Percentiles rank a stretch among this genome's conserved stretches.
Evolutionary conservation across 2,113 vertebrate species (phyloP).

Genomic region (Octodon degus): DNA sequence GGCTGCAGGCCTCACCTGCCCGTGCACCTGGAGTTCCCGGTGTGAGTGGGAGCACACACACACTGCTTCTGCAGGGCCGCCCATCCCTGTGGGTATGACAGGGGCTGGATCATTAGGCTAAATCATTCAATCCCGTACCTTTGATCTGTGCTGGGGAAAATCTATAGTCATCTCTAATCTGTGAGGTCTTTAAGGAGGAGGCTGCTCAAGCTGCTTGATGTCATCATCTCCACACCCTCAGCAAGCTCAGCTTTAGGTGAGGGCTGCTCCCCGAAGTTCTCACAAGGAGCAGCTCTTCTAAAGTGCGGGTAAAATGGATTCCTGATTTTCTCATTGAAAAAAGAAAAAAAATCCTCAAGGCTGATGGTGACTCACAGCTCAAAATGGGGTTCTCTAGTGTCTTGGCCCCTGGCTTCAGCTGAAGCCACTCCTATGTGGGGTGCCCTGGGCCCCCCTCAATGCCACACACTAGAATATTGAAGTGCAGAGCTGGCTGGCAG

Average conservation of each 20-base stretch:
- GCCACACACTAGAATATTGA: background rate
- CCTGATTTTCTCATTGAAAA: conserved; percentile 51
- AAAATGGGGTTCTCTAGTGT: background rate
- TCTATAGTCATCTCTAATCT: conserved; percentile 82
- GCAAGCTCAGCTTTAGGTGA: conserved; percentile 67
- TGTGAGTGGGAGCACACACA: background rate
- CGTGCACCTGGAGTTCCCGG: background rate
- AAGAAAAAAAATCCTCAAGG: conserved; percentile 28
- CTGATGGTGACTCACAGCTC: background rate
- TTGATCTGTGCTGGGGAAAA: conserved; percentile 79
- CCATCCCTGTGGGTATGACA: conserved; percentile 76
- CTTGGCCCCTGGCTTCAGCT: background rate
- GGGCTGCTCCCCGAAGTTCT: conserved; percentile 33
- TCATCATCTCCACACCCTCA: conserved; percentile 73
- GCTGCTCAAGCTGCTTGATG: conserved; percentile 74
- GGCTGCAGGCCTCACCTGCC: conserved; percentile 24
- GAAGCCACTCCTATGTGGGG: background rate
- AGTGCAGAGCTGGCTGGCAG: background rate
- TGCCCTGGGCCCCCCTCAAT: background rate
- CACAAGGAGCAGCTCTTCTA: conserved; percentile 10
- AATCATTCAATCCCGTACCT: conserved; percentile 79
- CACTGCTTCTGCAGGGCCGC: conserved; percentile 70
- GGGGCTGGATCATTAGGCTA: conserved; percentile 81
- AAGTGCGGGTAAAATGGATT: background rate
- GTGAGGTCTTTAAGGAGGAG: conserved; percentile 75